Evolutionary conservation across 1,140 invertebrate species (phyloP), one percentile per base, ranked within the genome.

Genomic region (Drosophila burlai): DNA sequence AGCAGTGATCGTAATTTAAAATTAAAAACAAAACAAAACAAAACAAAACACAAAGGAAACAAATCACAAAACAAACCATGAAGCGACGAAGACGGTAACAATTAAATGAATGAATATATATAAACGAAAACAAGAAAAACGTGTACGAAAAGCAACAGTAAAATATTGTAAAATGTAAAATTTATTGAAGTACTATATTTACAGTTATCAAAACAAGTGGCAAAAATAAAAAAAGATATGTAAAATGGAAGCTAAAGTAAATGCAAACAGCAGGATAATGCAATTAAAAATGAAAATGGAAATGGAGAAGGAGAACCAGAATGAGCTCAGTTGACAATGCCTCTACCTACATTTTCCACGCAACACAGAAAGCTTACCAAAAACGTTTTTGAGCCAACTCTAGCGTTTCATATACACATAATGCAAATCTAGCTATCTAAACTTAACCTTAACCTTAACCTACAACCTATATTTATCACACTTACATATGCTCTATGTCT

Each of bases 1-100:
- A 90, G 85, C 79, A 90, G 85, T 90, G 85, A 90, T 90, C 79
- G 81, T 90, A 90, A 90, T 90, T 89, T 89, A 90, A 90, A 91
- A 90, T 91, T 90, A 90, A 63, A 55, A 79, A 59, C 52, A 21
- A 65, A 21, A 65, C 40, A 21, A 65, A 21, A 65, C 40, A 65
- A 54, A 52, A 80, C n/a, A 42, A 58, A 29, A 58, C 29, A 46
- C 55, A 72, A 63, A 40, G 13, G 29, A 75, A 52, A 13, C 34
- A 76, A 59, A 71, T 60, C 55, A 38, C 61, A 78, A 69, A 18
- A 69, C 55, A 61, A 67, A 77, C 61, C 36, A 59, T 69, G n/a
- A 45, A 82, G n/a, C 49, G 34, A 16, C 46, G 46, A 49, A 26
- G 46, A 72, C 55, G 65, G 67, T 76, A 87, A 71, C 49, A 67